Evolutionary conservation across 1,140 invertebrate genomes (phyloP), one percentile per base, ranked within the genome.

Genomic region (Ostrea denselamellosa): DNA sequence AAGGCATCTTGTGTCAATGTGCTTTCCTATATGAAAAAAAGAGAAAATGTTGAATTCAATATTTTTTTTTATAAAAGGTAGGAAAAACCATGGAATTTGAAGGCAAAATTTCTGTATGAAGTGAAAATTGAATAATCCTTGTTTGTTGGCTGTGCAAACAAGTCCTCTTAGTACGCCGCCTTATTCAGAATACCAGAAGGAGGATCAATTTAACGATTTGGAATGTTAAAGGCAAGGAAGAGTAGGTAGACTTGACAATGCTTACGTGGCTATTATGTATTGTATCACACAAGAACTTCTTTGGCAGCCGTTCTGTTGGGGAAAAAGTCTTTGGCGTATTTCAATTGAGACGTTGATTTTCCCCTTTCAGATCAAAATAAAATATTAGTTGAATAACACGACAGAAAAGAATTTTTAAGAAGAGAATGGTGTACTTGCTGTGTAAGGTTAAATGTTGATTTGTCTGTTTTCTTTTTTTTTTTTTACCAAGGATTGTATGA

Each of bases 301-400:
- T 14, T 77, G 68, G 68, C 68, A 77, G 68, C 68, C 14, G 14
- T 25, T 77, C 68, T 77, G 28, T 77, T 77, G 68, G 68, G 28
- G n/a, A 34, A 77, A 34, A 77, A 77, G 25, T 25, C 12, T 28
- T 34, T 17, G 68, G 8, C 68, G 68, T 25, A 25, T 77, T 77
- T 34, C 68, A 77, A 77, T 77, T 77, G 68, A 77, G 68, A 77
- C 68, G 68, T 77, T 77, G 68, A 77, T 77, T 77, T 77, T 77
- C 28, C 68, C 68, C 14, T 28, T 77, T 77, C 68, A 77, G 68
- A 77, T 77, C 22, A 77, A 77, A 77, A 77, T 77, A 77, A 77
- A 77, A 77, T 77, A 77, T 77, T 17, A 25, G 68, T 77, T 77
- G 68, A 77, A 77, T 77, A 77, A 77, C 68, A 28, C 25, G 68